Percentiles rank a stretch among this genome's conserved stretches.
These are phyloP conservation scores for Sebastes trivittatus DNA, from an alignment of 2,797 vertebrate genomes.

Conservation along the genomic window DNA sequence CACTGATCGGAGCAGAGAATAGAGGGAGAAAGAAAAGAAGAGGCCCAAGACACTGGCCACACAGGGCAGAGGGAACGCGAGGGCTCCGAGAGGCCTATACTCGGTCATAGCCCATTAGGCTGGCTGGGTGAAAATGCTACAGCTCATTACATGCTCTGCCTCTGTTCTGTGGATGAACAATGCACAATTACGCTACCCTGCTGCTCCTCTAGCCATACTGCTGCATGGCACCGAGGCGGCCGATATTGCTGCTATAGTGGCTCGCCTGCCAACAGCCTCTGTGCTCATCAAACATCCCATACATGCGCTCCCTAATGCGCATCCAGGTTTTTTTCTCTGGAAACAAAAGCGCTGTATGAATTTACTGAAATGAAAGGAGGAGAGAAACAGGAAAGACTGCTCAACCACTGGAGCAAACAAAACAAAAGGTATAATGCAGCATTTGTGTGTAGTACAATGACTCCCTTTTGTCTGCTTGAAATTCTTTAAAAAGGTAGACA, in stretches of 20 bases:
- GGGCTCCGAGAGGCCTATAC: constrained; percentile 67
- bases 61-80: constrained; percentile 63
- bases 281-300: constrained; percentile 70
- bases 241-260: constrained; percentile 62
- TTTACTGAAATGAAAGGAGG: constrained; percentile 61
- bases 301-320: constrained; percentile 61
- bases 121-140: constrained; percentile 78
- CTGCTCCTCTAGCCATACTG: constrained; percentile 73
- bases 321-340: constrained; percentile 71
- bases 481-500: constrained; percentile 41
- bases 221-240: constrained; percentile 71
- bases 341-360: constrained; percentile 67
- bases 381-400: constrained; percentile 44
- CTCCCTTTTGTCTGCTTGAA: constrained; percentile 55
- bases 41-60: constrained; percentile 64
- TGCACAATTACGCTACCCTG: constrained; percentile 83
- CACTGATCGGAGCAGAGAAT: constrained; percentile 48
- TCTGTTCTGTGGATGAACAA: constrained; percentile 85
- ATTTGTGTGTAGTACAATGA: constrained; percentile 62
- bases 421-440: constrained; percentile 61
- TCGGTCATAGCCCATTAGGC: constrained; percentile 85
- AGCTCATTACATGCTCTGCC: constrained; percentile 87
- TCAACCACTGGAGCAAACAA: constrained; percentile 39
- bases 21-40: constrained; percentile 52
- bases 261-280: constrained; percentile 62